These are phyloP conservation scores for Operophtera brumata DNA, from an alignment of 2,888 invertebrate genomes.

Conservation along the genomic window DNA sequence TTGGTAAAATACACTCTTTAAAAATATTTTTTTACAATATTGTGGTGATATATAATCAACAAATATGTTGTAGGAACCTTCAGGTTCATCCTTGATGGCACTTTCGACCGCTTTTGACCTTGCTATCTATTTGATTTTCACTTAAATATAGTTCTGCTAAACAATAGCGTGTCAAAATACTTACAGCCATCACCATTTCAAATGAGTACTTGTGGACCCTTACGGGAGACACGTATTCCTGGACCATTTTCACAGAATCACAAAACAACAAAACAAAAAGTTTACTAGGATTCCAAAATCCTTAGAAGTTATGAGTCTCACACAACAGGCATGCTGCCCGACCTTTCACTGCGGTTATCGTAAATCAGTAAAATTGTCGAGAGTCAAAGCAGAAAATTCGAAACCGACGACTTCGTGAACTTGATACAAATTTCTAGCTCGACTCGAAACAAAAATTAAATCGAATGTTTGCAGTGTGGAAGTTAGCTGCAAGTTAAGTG, in stretches of 20 bases:
- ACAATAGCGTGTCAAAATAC: constrained; percentile 55
- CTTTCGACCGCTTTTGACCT: constrained; percentile 33
- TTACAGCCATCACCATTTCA: constrained; percentile 97
- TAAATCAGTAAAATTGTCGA: constrained; percentile 56
- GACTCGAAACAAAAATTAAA: constrained; percentile 43
- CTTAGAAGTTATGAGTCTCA: constrained; percentile 48
- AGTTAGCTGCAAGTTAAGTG: constrained; percentile 27
- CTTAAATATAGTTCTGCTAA: constrained; percentile 7
- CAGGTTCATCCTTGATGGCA: constrained; percentile 23
- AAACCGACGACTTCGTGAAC: constrained; percentile 43
- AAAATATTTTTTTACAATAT: no score
- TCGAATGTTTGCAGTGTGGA: constrained; percentile 50
- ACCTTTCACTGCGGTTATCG: constrained; percentile 59
- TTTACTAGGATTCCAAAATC: constrained; percentile 55
- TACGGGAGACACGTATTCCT: constrained; percentile 96
- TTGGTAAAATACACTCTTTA: no score
- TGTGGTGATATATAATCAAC: no score
- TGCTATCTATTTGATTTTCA: constrained; percentile 26
- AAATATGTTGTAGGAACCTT: background rate
- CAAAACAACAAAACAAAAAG: constrained; percentile 46
- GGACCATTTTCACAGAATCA: constrained; percentile 87
- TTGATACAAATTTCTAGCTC: constrained; percentile 49
- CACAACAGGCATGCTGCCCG: constrained; percentile 62
- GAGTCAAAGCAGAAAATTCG: constrained; percentile 41
- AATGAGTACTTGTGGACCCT: constrained; percentile 97